A percentile compares a stretch with the other conserved stretches of the same genome.
These are phyloP conservation scores for Eueides isabella DNA, from an alignment of 1,140 invertebrate genomes.

Conservation along the genomic window DNA sequence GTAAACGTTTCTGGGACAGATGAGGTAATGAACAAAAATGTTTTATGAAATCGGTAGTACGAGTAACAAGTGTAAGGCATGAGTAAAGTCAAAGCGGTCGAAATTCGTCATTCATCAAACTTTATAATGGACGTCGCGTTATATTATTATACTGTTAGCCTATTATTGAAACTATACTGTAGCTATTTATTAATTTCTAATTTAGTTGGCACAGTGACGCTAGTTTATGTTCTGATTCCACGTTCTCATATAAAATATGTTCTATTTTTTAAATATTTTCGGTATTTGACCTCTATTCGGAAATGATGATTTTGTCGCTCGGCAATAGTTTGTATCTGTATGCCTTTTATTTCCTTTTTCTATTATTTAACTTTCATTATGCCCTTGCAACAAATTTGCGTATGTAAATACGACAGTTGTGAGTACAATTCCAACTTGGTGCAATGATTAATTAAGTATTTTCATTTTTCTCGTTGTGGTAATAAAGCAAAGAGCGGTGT, in stretches of 20 bases:
- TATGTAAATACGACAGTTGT: not conserved
- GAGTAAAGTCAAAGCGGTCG: constrained; percentile 5
- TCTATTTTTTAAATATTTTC: too few species aligned
- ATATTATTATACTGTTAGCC: not conserved
- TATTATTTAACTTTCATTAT: too few species aligned
- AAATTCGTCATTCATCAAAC: constrained; percentile 21
- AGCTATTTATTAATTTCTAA: not conserved
- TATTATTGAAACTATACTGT: not conserved
- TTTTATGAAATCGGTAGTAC: constrained; percentile 5
- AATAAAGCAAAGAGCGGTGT: too few species aligned
- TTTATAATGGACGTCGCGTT: not conserved
- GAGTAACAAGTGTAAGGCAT: not conserved
- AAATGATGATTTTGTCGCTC: too few species aligned
- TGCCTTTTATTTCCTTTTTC: too few species aligned
- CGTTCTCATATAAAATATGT: too few species aligned
- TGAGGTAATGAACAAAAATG: constrained; percentile 23
- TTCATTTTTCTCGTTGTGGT: too few species aligned
- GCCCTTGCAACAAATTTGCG: too few species aligned
- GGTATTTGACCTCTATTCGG: too few species aligned
- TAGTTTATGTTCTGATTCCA: too few species aligned
- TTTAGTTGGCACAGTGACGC: not conserved
- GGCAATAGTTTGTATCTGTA: too few species aligned
- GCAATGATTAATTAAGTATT: too few species aligned
- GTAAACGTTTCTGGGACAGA: constrained; percentile 21
- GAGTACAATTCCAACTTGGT: not conserved